Base-by-base conservation (phyloP, 2,888 invertebrate species). In the Scaptomyza caliginosa region DNA sequence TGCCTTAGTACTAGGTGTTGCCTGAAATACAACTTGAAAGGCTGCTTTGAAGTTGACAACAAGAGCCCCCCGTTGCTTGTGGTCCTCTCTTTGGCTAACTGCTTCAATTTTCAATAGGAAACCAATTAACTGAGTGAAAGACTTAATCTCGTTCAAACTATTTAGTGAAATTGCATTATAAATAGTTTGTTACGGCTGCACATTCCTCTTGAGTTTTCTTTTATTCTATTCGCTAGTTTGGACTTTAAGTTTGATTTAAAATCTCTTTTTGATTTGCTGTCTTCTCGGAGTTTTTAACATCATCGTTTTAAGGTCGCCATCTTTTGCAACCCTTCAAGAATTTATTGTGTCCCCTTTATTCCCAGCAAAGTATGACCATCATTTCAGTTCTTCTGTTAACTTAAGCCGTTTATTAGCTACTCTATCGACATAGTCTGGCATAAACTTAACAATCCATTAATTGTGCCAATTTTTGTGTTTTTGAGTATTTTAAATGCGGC, bases 21-120 rank as follows among this genome's bases (percentile, higher is more conserved):
- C 88, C 72, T 63, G 13, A 67, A 86, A 87, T 71, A 79, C 80
- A 65, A 81, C 80, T 76, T 72, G 55, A 88, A 81, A 86, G 88
- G 68, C 65, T 65, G 77, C 72, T 81, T 81, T 81, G 80, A 81
- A 75, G 86, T 88, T 68, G 86, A 77, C 77, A 66, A 50, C 57
- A 10, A 13, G 28, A 8, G 6, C 17, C 19, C 21, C 38, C 48
- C 24, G 24, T 50, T 50, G 32, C 49, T 40, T 32, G 52, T 69
- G 59, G 52, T 52, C 49, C 48, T 49, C 49, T 13, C 32, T 32
- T 13, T 48, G 39, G 45, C 26, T 21, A 28, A 51, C 30, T 19
- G 32, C 24, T 21, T 26, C 8, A 16, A 54, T 45, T 13, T 36
- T 34, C 28, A 32, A 40, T 74, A 36, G 21, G 39, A 13, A 55